These are phyloP conservation scores for Drosophila yakuba DNA, from an alignment of 1,140 invertebrate species.

Conservation along the genomic window DNA sequence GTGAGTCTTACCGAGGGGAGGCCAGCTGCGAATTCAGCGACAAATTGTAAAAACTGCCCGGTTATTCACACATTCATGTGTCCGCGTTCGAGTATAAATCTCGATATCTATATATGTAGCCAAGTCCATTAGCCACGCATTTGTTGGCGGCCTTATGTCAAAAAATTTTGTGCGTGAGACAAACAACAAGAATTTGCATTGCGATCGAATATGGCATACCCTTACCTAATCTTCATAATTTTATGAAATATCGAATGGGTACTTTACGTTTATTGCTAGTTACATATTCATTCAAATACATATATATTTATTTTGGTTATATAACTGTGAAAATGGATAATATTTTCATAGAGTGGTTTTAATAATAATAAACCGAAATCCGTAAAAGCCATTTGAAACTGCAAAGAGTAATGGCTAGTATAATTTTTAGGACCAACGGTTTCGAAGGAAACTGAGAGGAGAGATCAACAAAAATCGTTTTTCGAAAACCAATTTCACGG, in stretches of 20 bases:
- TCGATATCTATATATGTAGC: slow-evolving; percentile 45
- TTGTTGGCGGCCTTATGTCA: slow-evolving; percentile 50
- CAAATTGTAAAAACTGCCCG: slow-evolving; percentile 52
- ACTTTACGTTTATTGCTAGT: too few species aligned
- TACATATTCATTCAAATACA: too few species aligned
- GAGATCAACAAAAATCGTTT: neutral
- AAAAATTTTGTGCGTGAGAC: slow-evolving; percentile 47
- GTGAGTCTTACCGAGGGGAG: slow-evolving; percentile 4
- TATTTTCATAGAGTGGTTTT: neutral
- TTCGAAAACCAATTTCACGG: slow-evolving; percentile 5
- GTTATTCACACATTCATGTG: slow-evolving; percentile 24
- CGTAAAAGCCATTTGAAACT: neutral
- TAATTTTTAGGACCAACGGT: neutral
- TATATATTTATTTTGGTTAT: too few species aligned
- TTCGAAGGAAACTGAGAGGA: neutral
- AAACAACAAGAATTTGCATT: slow-evolving; percentile 1
- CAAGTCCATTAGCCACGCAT: slow-evolving; percentile 58
- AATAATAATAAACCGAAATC: neutral
- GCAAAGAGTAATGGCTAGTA: neutral
- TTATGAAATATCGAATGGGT: too few species aligned
- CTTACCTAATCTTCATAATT: too few species aligned
- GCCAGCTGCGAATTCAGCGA: slow-evolving; percentile 31
- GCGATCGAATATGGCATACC: neutral
- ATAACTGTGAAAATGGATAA: too few species aligned
- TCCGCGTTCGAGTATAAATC: slow-evolving; percentile 32